Conservation (phyloP, 92 coral and sea anemone genomes). For the Heteractis magnifica region DNA sequence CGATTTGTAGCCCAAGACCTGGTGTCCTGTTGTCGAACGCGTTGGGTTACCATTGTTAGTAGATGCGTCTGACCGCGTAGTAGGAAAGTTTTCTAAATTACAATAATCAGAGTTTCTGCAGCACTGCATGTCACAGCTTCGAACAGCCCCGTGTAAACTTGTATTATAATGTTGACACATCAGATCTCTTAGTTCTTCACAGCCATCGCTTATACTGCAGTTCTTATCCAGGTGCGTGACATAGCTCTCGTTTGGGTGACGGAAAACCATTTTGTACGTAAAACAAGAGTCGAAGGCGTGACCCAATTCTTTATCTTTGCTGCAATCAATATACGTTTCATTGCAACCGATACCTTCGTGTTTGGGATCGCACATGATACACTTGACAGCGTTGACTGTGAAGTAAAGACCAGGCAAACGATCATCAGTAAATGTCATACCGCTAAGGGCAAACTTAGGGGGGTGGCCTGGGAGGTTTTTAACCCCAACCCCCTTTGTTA, state of each 20-base stretch:
- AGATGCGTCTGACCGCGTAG: background rate
- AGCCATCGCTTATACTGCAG: conserved; percentile 33
- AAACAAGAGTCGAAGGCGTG: conserved; percentile 39
- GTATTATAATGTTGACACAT: conserved; percentile 7
- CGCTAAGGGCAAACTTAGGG: too few species aligned
- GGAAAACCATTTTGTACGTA: conserved; percentile 14
- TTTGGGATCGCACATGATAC: conserved; percentile 26
- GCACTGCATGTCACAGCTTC: conserved; percentile 25
- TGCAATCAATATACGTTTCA: conserved; percentile 20
- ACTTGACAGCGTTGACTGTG: conserved; percentile 25
- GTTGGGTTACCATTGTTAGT: background rate
- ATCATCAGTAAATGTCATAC: too few species aligned
- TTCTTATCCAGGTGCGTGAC: conserved; percentile 16
- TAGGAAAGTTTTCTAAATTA: background rate
- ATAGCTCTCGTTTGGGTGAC: background rate
- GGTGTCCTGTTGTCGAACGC: background rate
- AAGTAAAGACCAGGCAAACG: background rate
- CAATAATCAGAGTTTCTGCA: conserved; percentile 22
- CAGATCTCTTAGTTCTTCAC: background rate
- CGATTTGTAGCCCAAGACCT: background rate
- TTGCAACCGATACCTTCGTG: conserved; percentile 7
- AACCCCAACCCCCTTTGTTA: too few species aligned
- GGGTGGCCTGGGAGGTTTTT: too few species aligned
- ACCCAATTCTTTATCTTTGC: conserved; percentile 17
- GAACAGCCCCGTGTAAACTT: background rate